Percentiles rank a stretch among this genome's conserved stretches.
Conservation (phyloP, 2,888 invertebrate genomes). For the Eristalis tenax region DNA sequence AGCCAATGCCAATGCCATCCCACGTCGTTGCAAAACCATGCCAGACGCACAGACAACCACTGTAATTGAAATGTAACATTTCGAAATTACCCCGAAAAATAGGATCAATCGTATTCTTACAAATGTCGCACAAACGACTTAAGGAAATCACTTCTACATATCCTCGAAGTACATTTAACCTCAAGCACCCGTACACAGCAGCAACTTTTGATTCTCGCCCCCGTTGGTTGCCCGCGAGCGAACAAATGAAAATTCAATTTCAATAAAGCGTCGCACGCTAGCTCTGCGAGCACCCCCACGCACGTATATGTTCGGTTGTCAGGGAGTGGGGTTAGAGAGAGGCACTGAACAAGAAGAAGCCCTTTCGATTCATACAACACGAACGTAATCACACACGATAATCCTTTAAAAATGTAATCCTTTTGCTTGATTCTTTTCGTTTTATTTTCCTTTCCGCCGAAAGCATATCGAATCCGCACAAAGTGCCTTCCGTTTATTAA, state of each 20-base stretch:
- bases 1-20: background rate
- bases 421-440: conserved; percentile 57
- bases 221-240: background rate
- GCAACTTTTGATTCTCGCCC: conserved; percentile 53
- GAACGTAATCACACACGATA: conserved; percentile 68
- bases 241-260: conserved; percentile 66
- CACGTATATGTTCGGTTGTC: conserved; percentile 13
- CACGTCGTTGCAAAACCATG: background rate
- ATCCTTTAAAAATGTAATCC: conserved; percentile 71
- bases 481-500: conserved; percentile 64
- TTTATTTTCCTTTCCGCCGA: conserved; percentile 2
- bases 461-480: conserved; percentile 58
- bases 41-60: background rate
- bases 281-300: conserved; percentile 38
- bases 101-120: conserved; percentile 65
- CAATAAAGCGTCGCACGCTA: conserved; percentile 50
- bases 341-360: conserved; percentile 37
- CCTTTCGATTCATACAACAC: conserved; percentile 49
- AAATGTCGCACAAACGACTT: conserved; percentile 69
- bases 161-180: conserved; percentile 62
- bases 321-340: conserved; percentile 25
- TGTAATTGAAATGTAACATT: conserved; percentile 64
- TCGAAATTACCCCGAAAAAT: conserved; percentile 52
- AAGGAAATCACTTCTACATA: conserved; percentile 61
- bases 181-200: conserved; percentile 38